Evolutionary conservation across 2,888 invertebrate species (phyloP).

Genomic region (Sisyra nigra): DNA sequence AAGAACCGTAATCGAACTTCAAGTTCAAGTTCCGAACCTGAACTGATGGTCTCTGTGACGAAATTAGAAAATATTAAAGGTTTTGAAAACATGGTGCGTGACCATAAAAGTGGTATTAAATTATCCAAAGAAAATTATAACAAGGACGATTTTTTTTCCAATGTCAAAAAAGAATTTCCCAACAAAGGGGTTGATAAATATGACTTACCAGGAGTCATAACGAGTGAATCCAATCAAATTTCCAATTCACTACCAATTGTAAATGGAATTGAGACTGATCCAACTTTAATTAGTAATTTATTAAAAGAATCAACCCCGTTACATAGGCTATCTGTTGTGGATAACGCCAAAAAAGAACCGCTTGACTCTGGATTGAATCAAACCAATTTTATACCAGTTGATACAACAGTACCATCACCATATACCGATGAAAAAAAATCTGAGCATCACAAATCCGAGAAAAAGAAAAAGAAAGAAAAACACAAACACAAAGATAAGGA

Average conservation of each 20-base stretch:
- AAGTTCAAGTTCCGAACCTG: conserved; percentile 38
- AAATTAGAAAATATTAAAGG: conserved; percentile 45
- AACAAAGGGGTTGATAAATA: conserved; percentile 3
- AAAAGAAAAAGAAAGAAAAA: conserved; percentile 61
- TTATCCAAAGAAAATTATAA: conserved; percentile 15
- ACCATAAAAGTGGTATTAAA: conserved; percentile 28
- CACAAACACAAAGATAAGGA: conserved; percentile 66
- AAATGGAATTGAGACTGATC: conserved; percentile 57
- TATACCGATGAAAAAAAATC: conserved; percentile 21
- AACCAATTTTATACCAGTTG: conserved; percentile 7
- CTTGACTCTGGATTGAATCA: conserved; percentile 11
- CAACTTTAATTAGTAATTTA: conserved; percentile 50
- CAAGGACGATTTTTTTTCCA: conserved; percentile 12
- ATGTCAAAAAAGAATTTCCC: conserved; percentile 14
- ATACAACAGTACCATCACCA: conserved; percentile 22
- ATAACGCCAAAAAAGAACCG: conserved; percentile 14
- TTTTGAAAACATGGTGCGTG: conserved; percentile 40
- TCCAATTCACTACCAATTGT: conserved; percentile 22
- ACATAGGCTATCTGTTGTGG: conserved; percentile 20
- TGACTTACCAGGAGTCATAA: no score
- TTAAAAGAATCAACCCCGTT: conserved; percentile 36
- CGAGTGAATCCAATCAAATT: background rate
- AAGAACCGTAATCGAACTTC: conserved; percentile 23
- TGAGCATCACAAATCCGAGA: conserved; percentile 24
- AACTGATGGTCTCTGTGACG: conserved; percentile 41